phyloP scores from a whole-genome alignment of 2,888 invertebrate species.

The Cryptocephalus primarius region DNA sequence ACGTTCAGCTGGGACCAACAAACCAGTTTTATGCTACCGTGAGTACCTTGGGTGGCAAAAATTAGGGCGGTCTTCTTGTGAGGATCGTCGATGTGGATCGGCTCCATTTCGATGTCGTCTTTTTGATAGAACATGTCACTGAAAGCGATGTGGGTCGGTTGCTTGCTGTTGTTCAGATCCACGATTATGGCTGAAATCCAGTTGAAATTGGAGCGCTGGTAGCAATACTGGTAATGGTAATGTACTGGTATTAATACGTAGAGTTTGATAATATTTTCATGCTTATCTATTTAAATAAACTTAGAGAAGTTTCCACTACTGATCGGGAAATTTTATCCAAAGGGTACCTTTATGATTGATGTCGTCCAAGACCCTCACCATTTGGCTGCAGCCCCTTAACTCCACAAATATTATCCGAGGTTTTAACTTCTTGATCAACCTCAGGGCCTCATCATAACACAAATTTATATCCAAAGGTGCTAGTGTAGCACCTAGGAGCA shows the following conservation, averaged over 20 bases:
- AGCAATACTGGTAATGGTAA: no score
- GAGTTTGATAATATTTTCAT: no score
- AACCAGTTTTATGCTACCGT: conserved; percentile 22
- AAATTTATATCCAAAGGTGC: conserved; percentile 25
- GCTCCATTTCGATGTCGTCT: conserved; percentile 17
- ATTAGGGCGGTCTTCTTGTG: conserved; percentile 25
- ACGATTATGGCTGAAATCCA: neutral
- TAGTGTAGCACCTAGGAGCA: conserved; percentile 27
- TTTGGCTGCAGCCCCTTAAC: conserved; percentile 19
- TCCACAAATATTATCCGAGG: conserved; percentile 31
- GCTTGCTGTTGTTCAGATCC: no score
- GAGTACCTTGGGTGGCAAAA: conserved; percentile 25
- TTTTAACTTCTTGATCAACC: conserved; percentile 19
- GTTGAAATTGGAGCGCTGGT: neutral
- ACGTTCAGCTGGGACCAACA: conserved; percentile 27
- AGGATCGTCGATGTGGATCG: conserved; percentile 19
- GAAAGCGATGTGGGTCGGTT: no score
- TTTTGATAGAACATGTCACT: conserved; percentile 10
- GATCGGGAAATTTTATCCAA: no score
- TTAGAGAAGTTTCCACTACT: no score
- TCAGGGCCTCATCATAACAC: conserved; percentile 18
- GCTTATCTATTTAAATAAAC: no score
- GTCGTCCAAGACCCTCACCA: conserved; percentile 16
- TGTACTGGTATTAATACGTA: no score
- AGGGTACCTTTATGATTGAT: conserved; percentile 4